Evolutionary conservation across 2,113 vertebrate genomes (phyloP), one percentile per base, ranked within the genome.

Genomic region (Seriola dumerili): DNA sequence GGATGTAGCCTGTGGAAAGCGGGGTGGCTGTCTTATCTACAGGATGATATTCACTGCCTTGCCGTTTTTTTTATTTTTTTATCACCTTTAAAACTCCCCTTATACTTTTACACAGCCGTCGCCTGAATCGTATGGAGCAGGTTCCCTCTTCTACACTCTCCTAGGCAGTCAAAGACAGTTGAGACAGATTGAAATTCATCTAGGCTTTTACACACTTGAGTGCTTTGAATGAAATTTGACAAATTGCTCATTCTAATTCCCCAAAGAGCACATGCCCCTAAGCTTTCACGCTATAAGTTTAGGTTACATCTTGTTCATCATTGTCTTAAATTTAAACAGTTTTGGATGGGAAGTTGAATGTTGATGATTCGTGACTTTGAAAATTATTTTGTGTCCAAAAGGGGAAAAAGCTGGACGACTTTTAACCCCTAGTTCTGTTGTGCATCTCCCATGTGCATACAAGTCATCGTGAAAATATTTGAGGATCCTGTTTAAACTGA

Each of bases 71-170:
- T 84, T 78, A 29, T 72, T 85, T 80, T 96, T 96, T 94, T 95
- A 96, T 96, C 93, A 93, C 94, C 95, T 95, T 91, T 93, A 94
- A 94, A 95, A 94, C 90, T 88, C 83, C 80, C 29, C 86, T 93
- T 94, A 88, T 91, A 92, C 93, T 95, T 96, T 94, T 81, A 95
- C 93, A 94, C 95, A 94, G 94, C 89, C 64, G 94, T 89, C 64
- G 83, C 92, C 90, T 88, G 90, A 92, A 81, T 89, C 85, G 81
- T 64, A 81, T 50, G 72, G 79, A 90, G 87, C 85, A 65, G 87
- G 76, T 90, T 88, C 83, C 71, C 84, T 90, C 78, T 73, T 81
- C 87, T 62, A 25, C 36, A 36, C 72, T 79, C 89, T 36, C 36
- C 29, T 77, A 87, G 76, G 90, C 90, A 85, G 66, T 89, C 90